phyloP scores from a whole-genome alignment of 2,888 invertebrate species.

The Caenorhabditis sp. region DNA sequence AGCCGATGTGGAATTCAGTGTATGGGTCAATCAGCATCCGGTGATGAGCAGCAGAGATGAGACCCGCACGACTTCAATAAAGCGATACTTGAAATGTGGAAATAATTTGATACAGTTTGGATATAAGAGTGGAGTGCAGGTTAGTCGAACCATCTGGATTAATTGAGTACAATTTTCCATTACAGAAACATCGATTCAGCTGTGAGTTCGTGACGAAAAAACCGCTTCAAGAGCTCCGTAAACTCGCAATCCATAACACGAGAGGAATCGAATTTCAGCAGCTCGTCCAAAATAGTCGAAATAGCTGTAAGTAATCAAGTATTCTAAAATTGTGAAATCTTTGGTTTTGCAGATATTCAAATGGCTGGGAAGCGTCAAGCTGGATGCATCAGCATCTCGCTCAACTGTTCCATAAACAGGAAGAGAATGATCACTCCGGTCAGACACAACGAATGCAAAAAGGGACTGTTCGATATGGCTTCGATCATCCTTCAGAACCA shows the following conservation, averaged over 20 bases:
- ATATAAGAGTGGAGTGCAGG: conserved; percentile 10
- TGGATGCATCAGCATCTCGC: neutral
- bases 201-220: conserved; percentile 30
- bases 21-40: conserved; percentile 6
- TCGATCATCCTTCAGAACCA: conserved; percentile 3
- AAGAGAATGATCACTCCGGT: conserved; percentile 46
- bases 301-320: no score
- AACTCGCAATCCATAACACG: neutral
- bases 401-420: conserved; percentile 33
- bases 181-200: conserved; percentile 29
- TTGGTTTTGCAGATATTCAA: conserved; percentile 26
- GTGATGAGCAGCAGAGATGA: neutral
- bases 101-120: conserved; percentile 28
- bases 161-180: no score
- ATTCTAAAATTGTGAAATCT: no score
- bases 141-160: no score
- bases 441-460: conserved; percentile 37
- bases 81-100: conserved; percentile 13
- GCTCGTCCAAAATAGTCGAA: no score
- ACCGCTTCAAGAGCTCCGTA: conserved; percentile 1
- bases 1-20: neutral
- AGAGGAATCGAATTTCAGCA: no score
- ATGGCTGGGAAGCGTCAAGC: conserved; percentile 22
- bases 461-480: conserved; percentile 32
- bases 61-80: neutral